phyloP scores from a whole-genome alignment of 1,140 invertebrate species.

The Helicoverpa zea region DNA sequence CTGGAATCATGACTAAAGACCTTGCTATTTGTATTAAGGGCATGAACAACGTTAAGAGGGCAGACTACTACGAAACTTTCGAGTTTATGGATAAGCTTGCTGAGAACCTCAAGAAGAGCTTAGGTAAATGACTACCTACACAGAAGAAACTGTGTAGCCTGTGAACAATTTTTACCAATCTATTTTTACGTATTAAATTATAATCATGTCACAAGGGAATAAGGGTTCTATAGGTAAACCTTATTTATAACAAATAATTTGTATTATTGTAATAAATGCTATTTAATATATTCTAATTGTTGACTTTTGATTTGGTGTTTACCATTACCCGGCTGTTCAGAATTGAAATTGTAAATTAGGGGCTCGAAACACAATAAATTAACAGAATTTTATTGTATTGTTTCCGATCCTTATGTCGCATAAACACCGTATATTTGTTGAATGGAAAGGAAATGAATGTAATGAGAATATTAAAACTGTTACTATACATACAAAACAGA shows the following conservation, averaged over 20 bases:
- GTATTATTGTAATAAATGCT: constrained; percentile 53
- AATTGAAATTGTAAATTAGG: constrained; percentile 22
- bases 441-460: too few species aligned
- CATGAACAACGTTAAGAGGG: constrained; percentile 92
- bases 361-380: neutral
- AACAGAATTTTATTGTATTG: neutral
- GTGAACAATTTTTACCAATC: constrained; percentile 56
- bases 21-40: constrained; percentile 99
- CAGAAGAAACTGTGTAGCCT: constrained; percentile 66
- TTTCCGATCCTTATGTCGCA: neutral
- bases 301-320: constrained; percentile 11
- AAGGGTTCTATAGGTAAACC: constrained; percentile 70
- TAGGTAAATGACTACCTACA: constrained; percentile 75
- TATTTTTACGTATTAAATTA: constrained; percentile 56
- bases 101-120: constrained; percentile 94
- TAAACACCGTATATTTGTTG: too few species aligned
- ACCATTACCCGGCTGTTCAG: neutral
- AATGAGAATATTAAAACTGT: too few species aligned
- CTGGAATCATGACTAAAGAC: constrained; percentile 99
- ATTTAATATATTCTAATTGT: constrained; percentile 36
- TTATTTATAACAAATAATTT: constrained; percentile 69
- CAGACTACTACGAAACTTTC: constrained; percentile 98
- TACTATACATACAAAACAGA: too few species aligned
- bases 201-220: constrained; percentile 62
- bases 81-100: constrained; percentile 98